phyloP scores from a whole-genome alignment of 2,113 vertebrate genomes.

The Chloropsis cyanopogon region DNA sequence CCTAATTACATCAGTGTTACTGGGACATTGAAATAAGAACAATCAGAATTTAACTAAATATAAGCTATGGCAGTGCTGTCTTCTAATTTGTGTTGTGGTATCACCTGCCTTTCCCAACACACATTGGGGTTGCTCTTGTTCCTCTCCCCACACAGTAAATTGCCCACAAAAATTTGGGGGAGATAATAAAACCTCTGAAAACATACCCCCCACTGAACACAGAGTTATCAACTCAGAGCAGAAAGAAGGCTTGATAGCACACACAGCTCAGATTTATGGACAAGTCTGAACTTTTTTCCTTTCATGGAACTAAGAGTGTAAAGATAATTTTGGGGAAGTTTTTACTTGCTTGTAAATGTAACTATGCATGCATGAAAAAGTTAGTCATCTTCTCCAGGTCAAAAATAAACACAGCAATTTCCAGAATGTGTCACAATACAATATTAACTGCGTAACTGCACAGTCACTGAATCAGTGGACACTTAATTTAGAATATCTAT shows the following conservation, averaged over 20 bases:
- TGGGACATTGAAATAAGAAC: not conserved
- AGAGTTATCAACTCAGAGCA: not conserved
- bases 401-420: conserved; percentile 57
- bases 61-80: not conserved
- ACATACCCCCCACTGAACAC: not conserved
- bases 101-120: not conserved
- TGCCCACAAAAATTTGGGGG: not conserved
- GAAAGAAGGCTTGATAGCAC: not conserved
- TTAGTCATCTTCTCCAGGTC: conserved; percentile 55
- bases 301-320: conserved; percentile 25
- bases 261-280: not conserved
- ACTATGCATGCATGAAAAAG: conserved; percentile 32
- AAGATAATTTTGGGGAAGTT: conserved; percentile 41
- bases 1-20: not conserved
- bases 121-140: not conserved
- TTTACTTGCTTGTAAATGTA: conserved; percentile 32
- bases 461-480: not conserved
- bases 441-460: conserved; percentile 33
- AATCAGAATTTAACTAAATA: not conserved
- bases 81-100: not conserved
- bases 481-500: not conserved
- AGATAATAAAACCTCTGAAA: not conserved
- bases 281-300: conserved; percentile 27
- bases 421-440: conserved; percentile 53
- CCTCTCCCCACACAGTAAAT: not conserved